Evolutionary conservation across 2,113 vertebrate genomes (phyloP).

Genomic region (Gopherus evgoodei): DNA sequence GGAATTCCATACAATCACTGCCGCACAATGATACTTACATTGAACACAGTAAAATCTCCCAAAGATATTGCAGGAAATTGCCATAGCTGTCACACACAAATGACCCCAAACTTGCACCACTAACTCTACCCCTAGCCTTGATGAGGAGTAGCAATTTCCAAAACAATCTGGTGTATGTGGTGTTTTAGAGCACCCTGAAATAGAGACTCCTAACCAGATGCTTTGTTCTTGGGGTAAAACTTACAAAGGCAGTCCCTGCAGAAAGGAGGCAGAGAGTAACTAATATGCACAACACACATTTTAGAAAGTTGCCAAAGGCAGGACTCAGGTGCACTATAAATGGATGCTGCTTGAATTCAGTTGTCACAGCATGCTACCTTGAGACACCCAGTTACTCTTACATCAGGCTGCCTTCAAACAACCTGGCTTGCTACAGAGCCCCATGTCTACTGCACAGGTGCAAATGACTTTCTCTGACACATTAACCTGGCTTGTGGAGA

Average conservation of each 20-base stretch:
- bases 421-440: not conserved
- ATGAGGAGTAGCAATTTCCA: not conserved
- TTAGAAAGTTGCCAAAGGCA: not conserved
- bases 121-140: not conserved
- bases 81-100: no score
- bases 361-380: not conserved
- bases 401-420: accelerated
- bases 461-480: accelerated
- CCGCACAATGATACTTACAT: no score
- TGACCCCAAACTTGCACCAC: not conserved
- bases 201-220: not conserved
- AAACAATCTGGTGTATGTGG: not conserved
- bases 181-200: not conserved
- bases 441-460: no score
- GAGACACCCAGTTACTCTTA: not conserved
- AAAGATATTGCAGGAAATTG: no score
- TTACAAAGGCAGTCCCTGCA: not conserved
- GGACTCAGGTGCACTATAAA: not conserved
- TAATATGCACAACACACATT: accelerated
- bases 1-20: no score
- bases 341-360: not conserved
- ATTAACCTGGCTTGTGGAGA: not conserved
- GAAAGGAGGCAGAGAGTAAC: not conserved
- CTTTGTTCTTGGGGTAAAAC: not conserved
- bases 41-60: no score